A percentile compares a stretch with the other conserved stretches of the same genome.
phyloP scores from a whole-genome alignment of 2,888 invertebrate genomes.

The Augochlorella aurata region DNA sequence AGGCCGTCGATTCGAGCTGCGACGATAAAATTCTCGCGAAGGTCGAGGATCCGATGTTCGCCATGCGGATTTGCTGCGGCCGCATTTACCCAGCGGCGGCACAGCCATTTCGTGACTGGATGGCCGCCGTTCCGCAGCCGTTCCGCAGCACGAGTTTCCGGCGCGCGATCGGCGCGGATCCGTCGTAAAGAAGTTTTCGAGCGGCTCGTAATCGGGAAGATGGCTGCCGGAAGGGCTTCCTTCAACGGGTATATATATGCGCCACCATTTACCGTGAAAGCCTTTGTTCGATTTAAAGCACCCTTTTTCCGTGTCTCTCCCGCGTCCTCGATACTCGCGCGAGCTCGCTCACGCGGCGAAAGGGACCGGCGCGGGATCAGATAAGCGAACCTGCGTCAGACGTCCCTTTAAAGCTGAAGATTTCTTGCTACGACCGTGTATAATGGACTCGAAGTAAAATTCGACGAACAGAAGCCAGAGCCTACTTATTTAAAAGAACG shows the following conservation, averaged over 20 bases:
- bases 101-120: slow-evolving; percentile 49
- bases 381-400: slow-evolving; percentile 53
- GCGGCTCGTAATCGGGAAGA: slow-evolving; percentile 61
- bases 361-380: slow-evolving; percentile 21
- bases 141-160: too few species aligned
- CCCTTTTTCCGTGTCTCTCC: slow-evolving; percentile 46
- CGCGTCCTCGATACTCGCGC: slow-evolving; percentile 30
- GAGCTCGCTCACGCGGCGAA: not conserved
- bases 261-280: slow-evolving; percentile 57
- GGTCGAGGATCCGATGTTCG: not conserved
- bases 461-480: not conserved
- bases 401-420: slow-evolving; percentile 52
- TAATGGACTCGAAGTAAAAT: slow-evolving; percentile 10
- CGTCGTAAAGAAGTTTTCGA: slow-evolving; percentile 64
- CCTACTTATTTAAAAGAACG: not conserved
- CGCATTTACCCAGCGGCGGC: slow-evolving; percentile 15
- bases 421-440: slow-evolving; percentile 30
- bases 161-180: slow-evolving; percentile 35
- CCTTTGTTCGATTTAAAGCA: slow-evolving; percentile 66
- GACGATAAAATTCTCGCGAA: slow-evolving; percentile 40
- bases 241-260: slow-evolving; percentile 32
- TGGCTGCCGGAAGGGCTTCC: slow-evolving; percentile 21
- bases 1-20: not conserved
- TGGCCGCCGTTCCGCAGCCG: slow-evolving; percentile 38
- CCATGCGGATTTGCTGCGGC: slow-evolving; percentile 46